Percentiles rank a stretch among this genome's conserved stretches.
phyloP scores from a whole-genome alignment of 1,140 invertebrate species.

The Dreissena rostriformis region DNA sequence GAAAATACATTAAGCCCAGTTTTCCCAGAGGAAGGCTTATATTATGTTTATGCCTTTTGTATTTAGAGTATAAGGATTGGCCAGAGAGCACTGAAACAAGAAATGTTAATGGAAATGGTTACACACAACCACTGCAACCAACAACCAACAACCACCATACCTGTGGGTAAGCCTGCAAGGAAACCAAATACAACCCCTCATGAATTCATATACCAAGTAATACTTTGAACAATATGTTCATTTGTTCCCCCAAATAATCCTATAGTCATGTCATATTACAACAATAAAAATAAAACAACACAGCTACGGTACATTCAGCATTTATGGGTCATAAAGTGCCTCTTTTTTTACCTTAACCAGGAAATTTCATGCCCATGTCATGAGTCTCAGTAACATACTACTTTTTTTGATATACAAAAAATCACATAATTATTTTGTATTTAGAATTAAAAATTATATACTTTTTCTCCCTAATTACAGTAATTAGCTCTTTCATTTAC shows the following conservation, averaged over 20 bases:
- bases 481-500: too few relatives aligned
- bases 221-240: not conserved
- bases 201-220: not conserved
- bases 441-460: too few relatives aligned
- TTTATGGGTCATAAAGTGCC: not conserved
- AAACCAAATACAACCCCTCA: not conserved
- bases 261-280: not conserved
- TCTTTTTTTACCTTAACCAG: not conserved
- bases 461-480: too few relatives aligned
- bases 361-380: not conserved
- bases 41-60: too few relatives aligned
- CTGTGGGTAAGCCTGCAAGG: not conserved
- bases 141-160: slow-evolving; percentile 5
- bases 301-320: not conserved
- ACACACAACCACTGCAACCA: not conserved
- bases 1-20: too few relatives aligned
- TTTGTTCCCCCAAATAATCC: not conserved
- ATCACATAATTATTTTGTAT: too few relatives aligned
- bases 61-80: too few relatives aligned
- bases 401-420: too few relatives aligned
- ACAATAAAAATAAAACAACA: not conserved
- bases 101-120: too few relatives aligned
- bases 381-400: too few relatives aligned
- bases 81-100: too few relatives aligned
- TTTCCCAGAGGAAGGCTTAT: too few relatives aligned